phyloP scores from a whole-genome alignment of 2,797 vertebrate genomes.

The Gobio occitaniae region DNA sequence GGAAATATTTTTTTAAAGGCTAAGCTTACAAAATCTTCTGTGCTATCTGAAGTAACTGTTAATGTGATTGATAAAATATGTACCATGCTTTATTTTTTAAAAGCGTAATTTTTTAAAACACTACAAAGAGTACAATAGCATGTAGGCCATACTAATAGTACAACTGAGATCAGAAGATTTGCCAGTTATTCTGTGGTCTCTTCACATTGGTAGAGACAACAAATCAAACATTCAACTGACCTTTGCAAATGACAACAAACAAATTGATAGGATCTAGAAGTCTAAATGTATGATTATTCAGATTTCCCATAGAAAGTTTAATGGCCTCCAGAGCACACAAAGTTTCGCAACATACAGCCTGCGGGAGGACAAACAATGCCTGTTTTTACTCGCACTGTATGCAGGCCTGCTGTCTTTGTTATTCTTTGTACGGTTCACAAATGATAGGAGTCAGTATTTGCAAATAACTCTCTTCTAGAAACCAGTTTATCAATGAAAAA shows the following conservation, averaged over 20 bases:
- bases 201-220: background rate
- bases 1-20: too few relatives aligned
- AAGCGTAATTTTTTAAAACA: too few relatives aligned
- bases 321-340: conserved; percentile 10
- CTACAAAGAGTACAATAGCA: background rate
- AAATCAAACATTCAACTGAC: background rate
- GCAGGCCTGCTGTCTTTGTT: conserved; percentile 39
- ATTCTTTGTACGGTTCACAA: conserved; percentile 33
- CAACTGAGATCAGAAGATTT: background rate
- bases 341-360: background rate
- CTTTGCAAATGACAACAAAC: conserved; percentile 1
- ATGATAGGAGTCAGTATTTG: conserved; percentile 34
- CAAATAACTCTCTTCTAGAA: conserved; percentile 34
- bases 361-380: conserved; percentile 24
- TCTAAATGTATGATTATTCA: background rate
- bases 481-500: conserved; percentile 28
- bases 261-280: conserved; percentile 4
- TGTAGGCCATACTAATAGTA: background rate
- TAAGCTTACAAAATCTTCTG: too few relatives aligned
- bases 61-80: too few relatives aligned
- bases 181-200: background rate
- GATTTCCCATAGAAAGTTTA: conserved; percentile 2
- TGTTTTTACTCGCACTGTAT: conserved; percentile 7
- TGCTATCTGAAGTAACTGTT: too few relatives aligned
- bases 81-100: too few relatives aligned